Percentiles rank a stretch among this genome's conserved stretches.
These are phyloP conservation scores for Spinus olivaceus DNA, from an alignment of 2,797 vertebrate species.

Conservation along the genomic window DNA sequence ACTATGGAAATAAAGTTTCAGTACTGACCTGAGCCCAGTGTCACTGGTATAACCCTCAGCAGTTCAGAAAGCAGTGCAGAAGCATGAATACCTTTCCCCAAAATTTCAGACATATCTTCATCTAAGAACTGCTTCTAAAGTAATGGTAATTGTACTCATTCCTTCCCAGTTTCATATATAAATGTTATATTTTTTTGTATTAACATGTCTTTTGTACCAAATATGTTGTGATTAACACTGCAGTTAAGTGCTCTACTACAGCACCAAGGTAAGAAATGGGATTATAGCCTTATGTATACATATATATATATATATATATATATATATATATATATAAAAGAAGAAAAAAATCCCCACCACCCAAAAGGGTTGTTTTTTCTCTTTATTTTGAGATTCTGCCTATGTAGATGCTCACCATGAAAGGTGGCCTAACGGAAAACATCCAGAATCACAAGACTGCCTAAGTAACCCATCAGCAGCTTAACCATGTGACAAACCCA, in stretches of 20 bases:
- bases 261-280: not conserved
- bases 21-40: not conserved
- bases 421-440: constrained; percentile 46
- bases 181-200: not conserved
- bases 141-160: not conserved
- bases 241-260: not conserved
- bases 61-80: not conserved
- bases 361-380: not conserved
- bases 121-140: not conserved
- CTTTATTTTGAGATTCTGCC: not conserved
- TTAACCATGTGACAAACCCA: constrained; percentile 59
- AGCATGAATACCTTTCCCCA: not conserved
- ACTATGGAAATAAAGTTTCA: not conserved
- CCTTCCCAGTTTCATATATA: not conserved
- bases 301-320: no score
- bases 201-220: not conserved
- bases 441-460: constrained; percentile 26
- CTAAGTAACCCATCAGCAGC: constrained; percentile 57
- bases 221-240: not conserved
- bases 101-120: not conserved
- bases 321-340: no score
- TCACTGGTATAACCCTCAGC: not conserved
- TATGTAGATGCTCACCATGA: not conserved
- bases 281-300: not conserved
- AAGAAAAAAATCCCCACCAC: no score